Base-by-base conservation (phyloP, 2,888 invertebrate genomes). In the Beris morrisii region DNA sequence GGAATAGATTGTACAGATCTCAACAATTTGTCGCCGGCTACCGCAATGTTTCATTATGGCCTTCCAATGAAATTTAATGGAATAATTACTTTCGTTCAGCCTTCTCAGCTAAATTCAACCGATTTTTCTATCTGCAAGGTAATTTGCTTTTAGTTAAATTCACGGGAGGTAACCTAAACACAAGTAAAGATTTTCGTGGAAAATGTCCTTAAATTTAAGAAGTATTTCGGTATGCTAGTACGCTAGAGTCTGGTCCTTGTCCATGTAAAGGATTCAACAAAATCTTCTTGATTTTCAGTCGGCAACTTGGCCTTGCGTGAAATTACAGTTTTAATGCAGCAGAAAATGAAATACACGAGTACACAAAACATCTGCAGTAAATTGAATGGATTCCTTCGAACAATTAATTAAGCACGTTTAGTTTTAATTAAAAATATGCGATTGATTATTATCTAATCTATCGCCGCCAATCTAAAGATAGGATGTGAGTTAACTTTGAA, bases 301-400 rank as follows among this genome's bases (percentile, higher is more conserved):
- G 28, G 53, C 32, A 30, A 55, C 31, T 65, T 63, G 56, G 22
- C 68, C 44, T 50, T 43, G 65, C 68, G 65, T 68, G 65, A 68
- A 68, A 68, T 68, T 68, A 58, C 68, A 44, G 61, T 61, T 68
- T 68, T 67, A 58, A 67, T 64, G 64, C 65, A 58, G 56, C 53
- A 44, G 61, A 32, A 38, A 64, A 53, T 22, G 28, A 31, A 28
- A 9, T 63, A 43, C 44, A 53, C 43, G 30, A 53, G 15, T 30
- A 46, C 15, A 31, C 4, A 22, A 55, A 53, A 64, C 45, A 44
- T 64, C 54, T 31, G 53, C 64, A 64, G 28, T 64, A 57, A 57
- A 57, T 38, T 38, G 1, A 38, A 9, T 9, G 38, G 46, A 48
- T 12, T 48, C 9, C 45, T 57, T 58, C 6, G 28, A 32, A 38